Evolutionary conservation across 2,797 vertebrate genomes (phyloP), one percentile per base, ranked within the genome.

Genomic region (Jordanella pulchra): DNA sequence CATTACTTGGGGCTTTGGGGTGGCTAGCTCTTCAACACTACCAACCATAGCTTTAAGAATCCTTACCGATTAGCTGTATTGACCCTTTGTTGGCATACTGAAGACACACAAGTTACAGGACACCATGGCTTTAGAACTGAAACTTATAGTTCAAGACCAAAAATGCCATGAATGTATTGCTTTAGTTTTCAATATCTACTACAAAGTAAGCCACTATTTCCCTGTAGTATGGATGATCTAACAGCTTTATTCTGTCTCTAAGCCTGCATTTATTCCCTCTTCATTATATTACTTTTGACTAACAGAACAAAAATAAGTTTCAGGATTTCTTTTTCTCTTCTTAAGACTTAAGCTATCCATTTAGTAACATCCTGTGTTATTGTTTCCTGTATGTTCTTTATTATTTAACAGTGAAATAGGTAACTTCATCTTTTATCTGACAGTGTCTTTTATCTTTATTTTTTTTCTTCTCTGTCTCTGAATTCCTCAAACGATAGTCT

Each of bases 401-500:
- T 53, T 1, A 73, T 54, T 47, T 14, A n/a, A 13, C 13, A 23
- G 21, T 28, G n/a, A 58, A 27, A n/a, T 27, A 32, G 18, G 25
- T 25, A 32, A 66, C 53, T 63, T 17, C 61, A 50, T 32, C 18
- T 28, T 65, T 54, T 53, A 71, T 45, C 69, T 65, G 73, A 77
- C 76, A 65, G 30, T 56, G 68, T 27, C 73, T 53, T 68, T 65
- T 68, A n/a, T n/a, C n/a, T n/a, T n/a, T n/a, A n/a, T n/a, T n/a
- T n/a, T n/a, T n/a, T n/a, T n/a, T n/a, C n/a, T n/a, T n/a, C n/a
- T 71, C 51, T 63, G 32, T 75, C 78, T 67, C 73, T 69, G 67
- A 72, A 67, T 73, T 79, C 65, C 61, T 82, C 60, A 25, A 28
- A 68, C 66, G 45, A 17, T 72, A 77, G 71, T 77, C 79, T 61